Base-by-base conservation (phyloP, 2,888 invertebrate species). In the Tiliacea aurago region DNA sequence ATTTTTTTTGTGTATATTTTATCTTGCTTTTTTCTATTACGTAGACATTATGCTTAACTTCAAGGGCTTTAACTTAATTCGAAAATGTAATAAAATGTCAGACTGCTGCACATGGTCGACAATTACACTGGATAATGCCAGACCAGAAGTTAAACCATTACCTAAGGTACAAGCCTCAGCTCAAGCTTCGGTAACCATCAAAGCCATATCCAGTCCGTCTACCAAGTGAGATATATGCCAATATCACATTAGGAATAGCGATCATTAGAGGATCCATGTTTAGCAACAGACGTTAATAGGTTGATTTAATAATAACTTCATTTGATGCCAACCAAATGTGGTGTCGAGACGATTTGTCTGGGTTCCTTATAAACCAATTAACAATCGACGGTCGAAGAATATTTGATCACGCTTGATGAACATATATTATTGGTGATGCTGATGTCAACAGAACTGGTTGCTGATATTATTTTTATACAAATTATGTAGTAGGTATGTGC, bases 261-360 rank as follows among this genome's bases (percentile, higher is more conserved):
- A 47, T 41, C 18, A 59, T 45, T 70, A 37, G 4, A 51, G 7
- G 6, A 7, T 7, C 23, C 43, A 58, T 76, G 18, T 65, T 28
- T 18, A 41, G 55, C n/a, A 20, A 45, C n/a, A 0, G 0, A 33
- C 28, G n/a, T n/a, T 15, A 55, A 55, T 28, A 13, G 37, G 9
- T 28, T 58, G 73, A 71, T 74, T 74, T 47, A 23, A 53, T 63
- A 76, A 63, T 63, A 45, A 41, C 55, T 56, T 56, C 7, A 77
- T 68, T 69, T 56, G 20, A 56, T 37, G 15, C 5, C 20, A 58
- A 11, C 56, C 56, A 37, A 45, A 4, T 76, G 28, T 41, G 37
- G 20, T 45, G 49, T 18, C 33, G 11, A 33, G 1, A 0, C 2
- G 0, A 23, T 69, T 43, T 43, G 20, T 49, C 9, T 41, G 10